Percentiles rank a stretch among this genome's conserved stretches.
Evolutionary conservation across 2,113 vertebrate genomes (phyloP).

Genomic region (Nerophis ophidion): DNA sequence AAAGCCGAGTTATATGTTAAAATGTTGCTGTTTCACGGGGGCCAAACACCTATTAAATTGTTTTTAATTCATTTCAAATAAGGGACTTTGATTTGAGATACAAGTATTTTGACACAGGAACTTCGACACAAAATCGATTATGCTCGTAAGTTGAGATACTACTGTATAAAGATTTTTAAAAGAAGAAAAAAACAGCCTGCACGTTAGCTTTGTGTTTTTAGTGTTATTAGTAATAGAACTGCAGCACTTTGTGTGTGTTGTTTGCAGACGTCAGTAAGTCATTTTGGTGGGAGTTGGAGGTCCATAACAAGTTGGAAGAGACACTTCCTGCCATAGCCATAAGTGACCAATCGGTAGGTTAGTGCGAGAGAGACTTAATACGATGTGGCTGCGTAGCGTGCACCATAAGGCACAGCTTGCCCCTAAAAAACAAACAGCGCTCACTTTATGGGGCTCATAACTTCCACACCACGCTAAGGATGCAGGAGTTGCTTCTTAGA

Average conservation of each 20-base stretch:
- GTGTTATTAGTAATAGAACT: background rate
- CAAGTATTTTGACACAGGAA: no score
- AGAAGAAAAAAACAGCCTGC: no score
- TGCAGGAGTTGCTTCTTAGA: constrained; percentile 12
- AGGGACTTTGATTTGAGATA: no score
- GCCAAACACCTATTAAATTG: no score
- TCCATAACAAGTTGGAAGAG: no score
- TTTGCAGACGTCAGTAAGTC: background rate
- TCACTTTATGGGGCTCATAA: constrained; percentile 4
- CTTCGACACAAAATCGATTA: no score
- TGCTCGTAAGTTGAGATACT: no score
- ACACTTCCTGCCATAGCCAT: background rate
- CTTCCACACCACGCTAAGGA: background rate
- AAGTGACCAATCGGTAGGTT: background rate
- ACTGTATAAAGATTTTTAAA: no score
- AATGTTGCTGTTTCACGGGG: no score
- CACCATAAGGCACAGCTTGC: constrained; percentile 42
- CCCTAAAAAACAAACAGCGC: constrained; percentile 7
- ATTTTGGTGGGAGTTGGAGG: background rate
- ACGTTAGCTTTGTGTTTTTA: no score
- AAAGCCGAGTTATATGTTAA: no score
- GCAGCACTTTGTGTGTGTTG: background rate
- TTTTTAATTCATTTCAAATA: no score
- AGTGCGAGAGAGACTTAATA: background rate
- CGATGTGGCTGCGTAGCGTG: background rate